A percentile compares a stretch with the other conserved stretches of the same genome.
phyloP scores from a whole-genome alignment of 2,888 invertebrate genomes.

The Drymonia ruficornis region DNA sequence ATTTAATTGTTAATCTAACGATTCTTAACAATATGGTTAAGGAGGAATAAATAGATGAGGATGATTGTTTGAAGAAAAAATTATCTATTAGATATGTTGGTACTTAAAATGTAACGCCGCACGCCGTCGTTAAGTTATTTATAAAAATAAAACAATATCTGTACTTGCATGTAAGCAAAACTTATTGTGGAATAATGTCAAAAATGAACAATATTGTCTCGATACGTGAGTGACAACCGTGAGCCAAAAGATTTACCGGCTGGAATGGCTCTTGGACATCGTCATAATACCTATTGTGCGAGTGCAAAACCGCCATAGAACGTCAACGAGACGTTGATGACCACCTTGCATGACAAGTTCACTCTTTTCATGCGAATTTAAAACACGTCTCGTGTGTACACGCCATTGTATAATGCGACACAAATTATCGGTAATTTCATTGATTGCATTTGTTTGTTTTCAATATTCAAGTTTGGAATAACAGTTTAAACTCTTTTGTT shows the following conservation, averaged over 20 bases:
- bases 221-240: slow-evolving; percentile 65
- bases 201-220: slow-evolving; percentile 45
- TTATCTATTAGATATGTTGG: too few species aligned
- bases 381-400: slow-evolving; percentile 20
- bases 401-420: not conserved
- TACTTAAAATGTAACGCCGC: not conserved
- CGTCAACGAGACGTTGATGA: slow-evolving; percentile 4
- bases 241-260: slow-evolving; percentile 47
- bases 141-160: slow-evolving; percentile 14
- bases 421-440: not conserved
- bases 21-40: too few species aligned
- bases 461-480: not conserved
- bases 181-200: slow-evolving; percentile 39
- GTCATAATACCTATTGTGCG: slow-evolving; percentile 50
- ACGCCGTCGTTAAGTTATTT: slow-evolving; percentile 9
- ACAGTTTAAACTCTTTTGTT: not conserved
- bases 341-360: not conserved
- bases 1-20: too few species aligned
- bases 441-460: not conserved
- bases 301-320: slow-evolving; percentile 35
- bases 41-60: too few species aligned
- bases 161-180: slow-evolving; percentile 18
- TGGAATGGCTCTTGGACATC: slow-evolving; percentile 46
- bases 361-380: slow-evolving; percentile 3
- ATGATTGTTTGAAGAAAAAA: too few species aligned